Evolutionary conservation across 2,888 invertebrate genomes (phyloP).

Genomic region (Lithophane semibrunnea): DNA sequence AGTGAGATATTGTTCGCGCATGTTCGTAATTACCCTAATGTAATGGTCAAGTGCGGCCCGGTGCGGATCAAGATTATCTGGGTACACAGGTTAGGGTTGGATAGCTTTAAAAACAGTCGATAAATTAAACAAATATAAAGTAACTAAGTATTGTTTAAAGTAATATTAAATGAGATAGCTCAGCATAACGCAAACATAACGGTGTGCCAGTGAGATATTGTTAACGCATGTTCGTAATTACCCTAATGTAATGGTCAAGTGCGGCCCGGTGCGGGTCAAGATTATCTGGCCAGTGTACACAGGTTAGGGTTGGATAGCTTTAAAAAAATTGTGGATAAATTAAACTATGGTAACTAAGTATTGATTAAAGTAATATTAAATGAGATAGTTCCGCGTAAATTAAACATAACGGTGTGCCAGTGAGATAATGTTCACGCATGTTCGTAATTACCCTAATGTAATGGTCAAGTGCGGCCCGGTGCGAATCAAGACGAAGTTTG

Average conservation of each 20-base stretch:
- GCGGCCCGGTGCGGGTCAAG: slow-evolving; percentile 40
- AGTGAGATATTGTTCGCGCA: slow-evolving; percentile 44
- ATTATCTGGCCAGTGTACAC: slow-evolving; percentile 6
- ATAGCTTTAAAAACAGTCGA: background rate
- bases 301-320: slow-evolving; percentile 27
- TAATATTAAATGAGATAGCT: background rate
- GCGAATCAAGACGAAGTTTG: slow-evolving; percentile 26
- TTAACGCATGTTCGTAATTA: slow-evolving; percentile 28
- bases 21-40: slow-evolving; percentile 45
- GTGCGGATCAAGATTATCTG: slow-evolving; percentile 26
- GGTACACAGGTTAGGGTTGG: slow-evolving; percentile 31
- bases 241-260: slow-evolving; percentile 47
- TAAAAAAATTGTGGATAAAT: background rate
- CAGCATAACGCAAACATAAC: slow-evolving; percentile 31
- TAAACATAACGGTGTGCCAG: slow-evolving; percentile 31
- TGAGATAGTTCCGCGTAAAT: background rate
- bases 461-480: slow-evolving; percentile 48
- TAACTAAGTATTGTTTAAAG: background rate
- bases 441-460: slow-evolving; percentile 38
- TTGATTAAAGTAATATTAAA: background rate
- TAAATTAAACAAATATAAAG: background rate
- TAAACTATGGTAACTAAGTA: background rate
- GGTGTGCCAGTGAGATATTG: slow-evolving; percentile 39
- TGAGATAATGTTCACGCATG: slow-evolving; percentile 37
- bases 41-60: slow-evolving; percentile 52